These are phyloP conservation scores for Labeo calbasu DNA, from an alignment of 2,797 vertebrate genomes.

Conservation along the genomic window DNA sequence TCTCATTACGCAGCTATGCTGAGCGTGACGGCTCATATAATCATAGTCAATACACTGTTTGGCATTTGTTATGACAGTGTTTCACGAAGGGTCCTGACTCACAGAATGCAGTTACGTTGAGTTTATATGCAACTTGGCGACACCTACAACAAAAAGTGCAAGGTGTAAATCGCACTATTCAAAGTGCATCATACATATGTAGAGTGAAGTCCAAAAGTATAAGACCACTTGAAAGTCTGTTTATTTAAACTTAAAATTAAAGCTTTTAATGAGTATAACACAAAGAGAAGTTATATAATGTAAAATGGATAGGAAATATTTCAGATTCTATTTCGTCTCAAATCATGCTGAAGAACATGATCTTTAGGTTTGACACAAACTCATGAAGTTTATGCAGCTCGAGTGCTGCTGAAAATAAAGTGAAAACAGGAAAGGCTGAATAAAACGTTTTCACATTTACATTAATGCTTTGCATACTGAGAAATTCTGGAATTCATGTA, in stretches of 20 bases:
- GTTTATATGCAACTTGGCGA: conserved; percentile 7
- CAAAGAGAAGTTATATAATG: neutral
- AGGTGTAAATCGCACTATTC: conserved; percentile 2
- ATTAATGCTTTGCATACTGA: neutral
- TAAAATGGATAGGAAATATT: neutral
- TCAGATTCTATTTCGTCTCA: conserved; percentile 4
- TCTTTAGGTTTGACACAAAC: neutral
- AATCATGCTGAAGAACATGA: neutral
- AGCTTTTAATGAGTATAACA: neutral
- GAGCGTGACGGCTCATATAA: conserved; percentile 23
- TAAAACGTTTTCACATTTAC: neutral
- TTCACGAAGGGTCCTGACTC: conserved; percentile 13
- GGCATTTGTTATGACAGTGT: conserved; percentile 44
- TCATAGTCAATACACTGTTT: conserved; percentile 15
- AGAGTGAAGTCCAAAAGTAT: neutral
- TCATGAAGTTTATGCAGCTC: neutral
- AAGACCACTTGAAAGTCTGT: neutral
- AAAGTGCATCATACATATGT: neutral
- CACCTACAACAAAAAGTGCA: conserved; percentile 7
- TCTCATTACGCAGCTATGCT: conserved; percentile 36
- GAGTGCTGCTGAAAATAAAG: neutral
- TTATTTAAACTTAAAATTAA: no score
- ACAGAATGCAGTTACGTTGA: conserved; percentile 11
- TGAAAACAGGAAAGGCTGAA: neutral
- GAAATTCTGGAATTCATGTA: neutral